Base-by-base conservation (phyloP, 2,888 invertebrate species). In the Pandemis cinnamomeana region DNA sequence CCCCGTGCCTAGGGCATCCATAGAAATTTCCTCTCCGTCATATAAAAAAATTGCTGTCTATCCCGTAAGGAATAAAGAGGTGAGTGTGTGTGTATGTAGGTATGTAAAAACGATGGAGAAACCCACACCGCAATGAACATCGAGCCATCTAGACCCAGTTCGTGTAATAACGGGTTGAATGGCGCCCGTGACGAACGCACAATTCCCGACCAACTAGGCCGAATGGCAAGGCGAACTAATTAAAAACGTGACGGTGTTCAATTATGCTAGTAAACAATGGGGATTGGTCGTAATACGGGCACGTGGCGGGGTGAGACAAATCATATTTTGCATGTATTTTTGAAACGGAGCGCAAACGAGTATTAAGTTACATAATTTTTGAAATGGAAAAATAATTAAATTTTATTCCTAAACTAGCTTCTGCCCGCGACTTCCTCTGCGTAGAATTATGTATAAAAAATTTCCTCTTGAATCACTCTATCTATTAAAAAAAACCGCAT, bases 221-320 rank as follows among this genome's bases (percentile, higher is more conserved):
- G 68, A 68, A 73, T 64, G 63, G 63, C 62, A 60, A 64, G 46
- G 61, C 27, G 55, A 42, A 7, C 61, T 58, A 75, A 79, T 79
- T 79, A 78, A 76, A 77, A 77, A 72, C 75, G 71, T 76, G 76
- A 77, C 77, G 72, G 71, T 76, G 67, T 77, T 77, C 67, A 76
- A 78, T 78, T 79, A 79, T 15, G 53, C 20, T 42, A 48, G 67
- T 67, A 73, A 75, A 72, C 71, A 75, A 67, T 68, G 58, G 44
- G 41, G 58, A 46, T 58, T 66, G 67, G 36, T 27, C 46, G 48
- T 51, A 48, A 64, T 48, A 48, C 13, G 46, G 13, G 27, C 7
- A 64, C 64, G 64, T 64, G 64, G 48, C 64, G 27, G 13, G 27
- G 5, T 44, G 46, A 63, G 64, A 48, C 15, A 36, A 64, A 64